Percentiles rank a stretch among this genome's conserved stretches.
Conservation (phyloP, 2,888 invertebrate genomes). For the Phaedon cochleariae region DNA sequence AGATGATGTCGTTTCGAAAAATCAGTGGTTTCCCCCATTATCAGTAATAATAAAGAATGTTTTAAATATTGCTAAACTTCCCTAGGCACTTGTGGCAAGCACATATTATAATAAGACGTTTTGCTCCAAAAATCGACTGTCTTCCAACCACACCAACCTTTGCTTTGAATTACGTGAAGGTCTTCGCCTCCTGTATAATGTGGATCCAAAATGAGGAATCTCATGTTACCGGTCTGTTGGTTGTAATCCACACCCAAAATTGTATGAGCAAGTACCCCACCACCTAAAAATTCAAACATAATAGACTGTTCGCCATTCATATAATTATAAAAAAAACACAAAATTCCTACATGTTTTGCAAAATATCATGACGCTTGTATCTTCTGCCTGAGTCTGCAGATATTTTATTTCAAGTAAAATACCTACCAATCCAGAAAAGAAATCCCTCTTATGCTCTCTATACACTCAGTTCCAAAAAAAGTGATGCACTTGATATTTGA, state of each 20-base stretch:
- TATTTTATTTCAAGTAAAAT: no score
- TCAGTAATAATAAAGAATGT: not conserved
- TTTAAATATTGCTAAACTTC: constrained; percentile 55
- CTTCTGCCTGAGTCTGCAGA: no score
- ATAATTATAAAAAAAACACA: no score
- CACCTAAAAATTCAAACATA: constrained; percentile 68
- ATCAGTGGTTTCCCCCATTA: no score
- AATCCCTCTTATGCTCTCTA: no score
- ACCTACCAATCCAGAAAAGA: no score
- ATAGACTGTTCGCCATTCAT: constrained; percentile 6
- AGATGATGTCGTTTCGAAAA: no score
- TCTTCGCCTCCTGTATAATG: constrained; percentile 95
- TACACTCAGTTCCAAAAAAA: no score
- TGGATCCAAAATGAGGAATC: constrained; percentile 97
- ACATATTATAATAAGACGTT: constrained; percentile 95
- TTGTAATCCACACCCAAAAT: constrained; percentile 94
- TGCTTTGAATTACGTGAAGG: constrained; percentile 73
- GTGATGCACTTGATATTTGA: no score
- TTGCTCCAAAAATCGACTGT: constrained; percentile 93
- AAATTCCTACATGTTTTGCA: no score
- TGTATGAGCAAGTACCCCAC: constrained; percentile 97
- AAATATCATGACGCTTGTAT: no score
- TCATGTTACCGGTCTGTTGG: constrained; percentile 78
- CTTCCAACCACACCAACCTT: constrained; percentile 99
- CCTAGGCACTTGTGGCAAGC: constrained; percentile 81